These are phyloP conservation scores for Odocoileus hemionus DNA, from an alignment of 2,113 vertebrate genomes.

Conservation along the genomic window DNA sequence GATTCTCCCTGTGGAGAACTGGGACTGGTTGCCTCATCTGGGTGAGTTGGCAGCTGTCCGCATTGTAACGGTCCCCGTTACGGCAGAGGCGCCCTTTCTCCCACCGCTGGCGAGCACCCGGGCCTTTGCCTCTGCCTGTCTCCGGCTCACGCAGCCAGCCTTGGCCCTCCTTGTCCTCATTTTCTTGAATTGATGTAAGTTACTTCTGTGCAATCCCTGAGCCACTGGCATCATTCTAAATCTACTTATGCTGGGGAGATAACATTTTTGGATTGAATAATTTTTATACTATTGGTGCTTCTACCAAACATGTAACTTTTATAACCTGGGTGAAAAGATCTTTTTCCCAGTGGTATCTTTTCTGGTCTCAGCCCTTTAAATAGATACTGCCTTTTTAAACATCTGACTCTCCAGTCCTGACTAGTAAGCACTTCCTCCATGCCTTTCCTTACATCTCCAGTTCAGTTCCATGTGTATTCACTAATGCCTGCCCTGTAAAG, in stretches of 20 bases:
- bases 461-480: neutral
- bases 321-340: neutral
- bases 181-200: neutral
- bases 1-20: neutral
- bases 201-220: neutral
- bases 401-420: neutral
- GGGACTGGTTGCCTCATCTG: neutral
- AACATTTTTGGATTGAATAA: neutral
- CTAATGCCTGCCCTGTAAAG: neutral
- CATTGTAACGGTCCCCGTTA: neutral
- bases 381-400: neutral
- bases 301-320: neutral
- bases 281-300: slow-evolving; percentile 23
- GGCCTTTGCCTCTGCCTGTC: neutral
- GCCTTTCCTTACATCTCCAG: neutral
- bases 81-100: neutral
- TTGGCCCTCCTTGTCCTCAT: neutral
- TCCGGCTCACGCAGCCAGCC: neutral
- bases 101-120: neutral
- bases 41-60: neutral
- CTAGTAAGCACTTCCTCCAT: neutral
- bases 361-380: neutral
- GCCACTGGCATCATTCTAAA: neutral
- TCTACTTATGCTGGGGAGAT: neutral
- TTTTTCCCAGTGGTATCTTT: neutral